Percentiles rank a stretch among this genome's conserved stretches.
Evolutionary conservation across 1,140 invertebrate species (phyloP).

Genomic region (Zelostemma sp.): DNA sequence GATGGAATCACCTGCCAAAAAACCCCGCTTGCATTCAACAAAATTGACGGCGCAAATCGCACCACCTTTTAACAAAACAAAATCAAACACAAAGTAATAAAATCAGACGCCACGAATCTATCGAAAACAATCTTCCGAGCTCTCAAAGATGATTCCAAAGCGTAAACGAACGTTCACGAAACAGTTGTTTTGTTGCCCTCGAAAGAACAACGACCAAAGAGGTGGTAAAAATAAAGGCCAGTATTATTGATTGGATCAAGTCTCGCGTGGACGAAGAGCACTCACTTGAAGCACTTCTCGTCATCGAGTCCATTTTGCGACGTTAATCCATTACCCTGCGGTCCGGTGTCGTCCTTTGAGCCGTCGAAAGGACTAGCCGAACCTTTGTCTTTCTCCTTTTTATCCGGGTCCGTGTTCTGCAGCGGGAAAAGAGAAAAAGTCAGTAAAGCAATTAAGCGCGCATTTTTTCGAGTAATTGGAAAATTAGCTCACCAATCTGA

Average conservation of each 20-base stretch:
- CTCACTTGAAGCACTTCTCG: conserved; percentile 93
- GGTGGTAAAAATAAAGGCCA: conserved; percentile 2
- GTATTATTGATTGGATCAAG: conserved; percentile 7
- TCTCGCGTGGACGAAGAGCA: conserved; percentile 48
- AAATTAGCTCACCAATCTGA: conserved; percentile 78
- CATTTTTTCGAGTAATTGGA: too few species aligned
- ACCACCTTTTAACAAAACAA: too few species aligned
- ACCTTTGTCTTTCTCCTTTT: conserved; percentile 70
- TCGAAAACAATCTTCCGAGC: too few species aligned
- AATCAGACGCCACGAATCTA: too few species aligned
- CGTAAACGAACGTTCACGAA: too few species aligned
- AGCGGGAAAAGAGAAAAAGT: conserved; percentile 29
- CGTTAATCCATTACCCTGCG: conserved; percentile 86
- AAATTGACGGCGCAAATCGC: too few species aligned
- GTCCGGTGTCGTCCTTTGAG: conserved; percentile 76
- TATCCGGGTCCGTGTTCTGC: conserved; percentile 66
- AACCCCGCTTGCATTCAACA: too few species aligned
- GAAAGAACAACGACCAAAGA: background rate
- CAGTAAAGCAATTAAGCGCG: too few species aligned
- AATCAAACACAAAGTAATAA: too few species aligned
- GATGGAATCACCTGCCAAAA: too few species aligned
- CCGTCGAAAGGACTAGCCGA: conserved; percentile 67
- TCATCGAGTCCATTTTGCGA: conserved; percentile 81
- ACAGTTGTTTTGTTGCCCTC: background rate
- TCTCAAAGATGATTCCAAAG: too few species aligned